These are phyloP conservation scores for Molothrus ater DNA, from an alignment of 2,797 vertebrate species.

Conservation along the genomic window DNA sequence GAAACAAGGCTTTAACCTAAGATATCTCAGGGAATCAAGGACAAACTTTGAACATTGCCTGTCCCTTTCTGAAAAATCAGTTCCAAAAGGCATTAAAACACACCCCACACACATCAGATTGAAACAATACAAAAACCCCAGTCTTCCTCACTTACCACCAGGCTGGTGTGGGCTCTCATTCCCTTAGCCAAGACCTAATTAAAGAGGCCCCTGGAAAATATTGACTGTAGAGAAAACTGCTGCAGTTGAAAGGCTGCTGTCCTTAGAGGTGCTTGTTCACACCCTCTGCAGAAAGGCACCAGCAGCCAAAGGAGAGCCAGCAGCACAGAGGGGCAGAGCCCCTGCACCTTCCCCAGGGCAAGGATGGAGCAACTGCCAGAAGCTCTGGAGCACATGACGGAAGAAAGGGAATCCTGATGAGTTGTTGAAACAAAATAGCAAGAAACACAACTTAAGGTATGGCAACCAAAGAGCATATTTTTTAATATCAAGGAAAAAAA, in stretches of 20 bases:
- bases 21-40: neutral
- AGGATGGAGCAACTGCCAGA: neutral
- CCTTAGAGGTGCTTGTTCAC: neutral
- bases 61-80: neutral
- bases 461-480: neutral
- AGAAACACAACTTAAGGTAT: neutral
- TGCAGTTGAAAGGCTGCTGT: neutral
- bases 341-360: neutral
- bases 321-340: neutral
- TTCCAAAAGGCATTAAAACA: neutral
- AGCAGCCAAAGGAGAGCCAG: neutral
- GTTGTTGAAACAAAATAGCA: neutral
- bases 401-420: neutral
- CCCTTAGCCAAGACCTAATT: neutral
- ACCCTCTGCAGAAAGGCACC: neutral
- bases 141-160: neutral
- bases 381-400: fast-evolving
- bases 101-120: neutral
- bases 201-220: neutral
- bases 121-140: neutral
- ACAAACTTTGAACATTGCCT: neutral
- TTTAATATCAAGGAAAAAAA: conserved; percentile 36
- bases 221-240: neutral
- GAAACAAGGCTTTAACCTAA: neutral
- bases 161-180: neutral